Base-by-base conservation (phyloP, 2,888 invertebrate species). In the Lasioglossum villosulum region DNA sequence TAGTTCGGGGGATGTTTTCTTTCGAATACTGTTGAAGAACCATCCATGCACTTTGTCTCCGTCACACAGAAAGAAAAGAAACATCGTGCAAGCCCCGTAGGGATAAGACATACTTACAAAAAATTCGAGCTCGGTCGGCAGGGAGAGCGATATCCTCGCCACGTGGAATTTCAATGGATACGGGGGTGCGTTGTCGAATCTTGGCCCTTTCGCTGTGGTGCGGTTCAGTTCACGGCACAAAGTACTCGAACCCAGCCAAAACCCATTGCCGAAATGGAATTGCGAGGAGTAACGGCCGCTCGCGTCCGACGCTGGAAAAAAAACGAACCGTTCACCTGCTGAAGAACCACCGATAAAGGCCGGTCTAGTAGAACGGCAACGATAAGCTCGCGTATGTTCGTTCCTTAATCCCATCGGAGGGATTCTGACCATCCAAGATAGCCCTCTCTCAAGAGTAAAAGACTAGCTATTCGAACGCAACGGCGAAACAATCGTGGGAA, bases 271-370 rank as follows among this genome's bases (percentile, higher is more conserved):
- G 92, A 97, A 98, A 91, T 98, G 96, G 91, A 97, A 96, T 93
- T 97, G 97, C 16, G 97, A 96, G 23, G 97, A 96, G 95, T 98
- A 98, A 89, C 97, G 97, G 68, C 98, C 98, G 12, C 98, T 98
- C 0, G 98, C 97, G 94, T 98, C 98, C 92, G 96, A 97, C 95
- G 97, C 98, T 98, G 96, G 39, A 95, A 95, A 81, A 95, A 56
- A 27, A 74, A 59, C 27, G 59, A 30, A 27, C n/a, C 27, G 63
- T 63, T 77, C n/a, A 3, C 59, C n/a, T 37, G 27, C 34, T n/a
- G 63, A 85, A 19, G 37, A 63, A 45, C 42, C 37, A 76, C 23
- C 68, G 37, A 70, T 39, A 70, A 70, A 37, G 34, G 23, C 0
- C 39, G 68, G 2, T 14, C 68, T 39, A 0, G 23, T 23, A n/a